Conservation (phyloP, 2,113 vertebrate genomes). For the Oncorhynchus masou region DNA sequence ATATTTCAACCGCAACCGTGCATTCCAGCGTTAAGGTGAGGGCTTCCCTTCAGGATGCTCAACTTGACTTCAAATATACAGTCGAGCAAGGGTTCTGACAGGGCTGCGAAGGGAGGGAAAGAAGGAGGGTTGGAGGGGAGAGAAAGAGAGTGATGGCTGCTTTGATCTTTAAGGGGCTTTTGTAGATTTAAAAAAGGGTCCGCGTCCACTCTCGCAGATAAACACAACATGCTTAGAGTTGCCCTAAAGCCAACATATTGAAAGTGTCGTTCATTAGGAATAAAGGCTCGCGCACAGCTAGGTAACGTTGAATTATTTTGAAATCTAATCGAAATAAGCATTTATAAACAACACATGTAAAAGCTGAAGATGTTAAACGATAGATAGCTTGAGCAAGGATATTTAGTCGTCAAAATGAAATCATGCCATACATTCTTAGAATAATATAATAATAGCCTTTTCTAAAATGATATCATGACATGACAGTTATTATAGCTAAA, state of each 20-base stretch:
- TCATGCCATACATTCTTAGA: not conserved
- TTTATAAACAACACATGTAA: not conserved
- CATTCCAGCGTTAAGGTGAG: conserved; percentile 49
- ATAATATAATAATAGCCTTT: not conserved
- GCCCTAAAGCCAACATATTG: conserved; percentile 12
- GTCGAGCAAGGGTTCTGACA: conserved; percentile 60
- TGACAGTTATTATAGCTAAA: not conserved
- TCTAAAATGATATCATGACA: not conserved
- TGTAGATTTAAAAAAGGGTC: conserved; percentile 52
- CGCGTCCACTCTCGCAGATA: conserved; percentile 39
- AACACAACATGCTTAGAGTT: conserved; percentile 28
- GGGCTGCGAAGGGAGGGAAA: conserved; percentile 48
- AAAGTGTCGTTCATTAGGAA: not conserved
- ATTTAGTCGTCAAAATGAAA: not conserved
- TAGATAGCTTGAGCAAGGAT: not conserved
- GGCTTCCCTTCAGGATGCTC: conserved; percentile 59
- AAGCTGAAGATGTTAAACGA: not conserved
- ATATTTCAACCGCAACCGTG: conserved; percentile 14
- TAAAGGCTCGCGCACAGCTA: not conserved
- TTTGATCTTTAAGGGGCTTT: conserved; percentile 67
- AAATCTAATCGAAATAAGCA: not conserved
- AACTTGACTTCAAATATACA: conserved; percentile 65
- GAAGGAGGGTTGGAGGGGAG: conserved; percentile 33
- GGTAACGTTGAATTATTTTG: conserved; percentile 2
- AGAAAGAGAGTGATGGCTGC: conserved; percentile 63